Conservation (phyloP, 2,797 vertebrate species). For the Melanogrammus aeglefinus region DNA sequence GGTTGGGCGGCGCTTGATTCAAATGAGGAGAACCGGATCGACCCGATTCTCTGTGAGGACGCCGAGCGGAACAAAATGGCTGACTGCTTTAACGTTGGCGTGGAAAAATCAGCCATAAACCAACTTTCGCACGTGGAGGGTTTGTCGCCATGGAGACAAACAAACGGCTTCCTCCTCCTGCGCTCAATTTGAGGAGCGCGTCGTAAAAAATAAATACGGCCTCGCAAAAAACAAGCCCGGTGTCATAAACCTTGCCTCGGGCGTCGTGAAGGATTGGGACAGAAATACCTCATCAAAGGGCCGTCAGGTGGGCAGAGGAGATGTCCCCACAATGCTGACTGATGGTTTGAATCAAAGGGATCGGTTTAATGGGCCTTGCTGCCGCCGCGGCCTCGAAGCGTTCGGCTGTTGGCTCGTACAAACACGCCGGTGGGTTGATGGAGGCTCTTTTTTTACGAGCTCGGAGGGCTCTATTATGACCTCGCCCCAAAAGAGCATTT, state of each 20-base stretch:
- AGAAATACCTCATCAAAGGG: constrained; percentile 65
- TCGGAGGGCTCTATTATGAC: constrained; percentile 32
- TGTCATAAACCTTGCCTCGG: constrained; percentile 55
- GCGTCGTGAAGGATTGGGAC: constrained; percentile 58
- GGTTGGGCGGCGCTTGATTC: no score
- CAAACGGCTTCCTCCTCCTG: neutral
- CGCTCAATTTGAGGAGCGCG: constrained; percentile 60
- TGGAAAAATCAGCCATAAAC: neutral
- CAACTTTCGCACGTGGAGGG: neutral
- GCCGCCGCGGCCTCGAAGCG: constrained; percentile 52
- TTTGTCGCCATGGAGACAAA: neutral
- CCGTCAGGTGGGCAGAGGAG: constrained; percentile 55
- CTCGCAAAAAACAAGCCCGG: constrained; percentile 37
- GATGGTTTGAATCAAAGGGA: constrained; percentile 52
- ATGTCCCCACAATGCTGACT: constrained; percentile 57
- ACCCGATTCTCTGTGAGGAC: neutral
- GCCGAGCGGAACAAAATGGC: neutral
- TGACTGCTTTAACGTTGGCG: neutral
- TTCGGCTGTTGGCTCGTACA: constrained; percentile 48
- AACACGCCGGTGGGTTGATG: constrained; percentile 32
- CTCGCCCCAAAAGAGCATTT: constrained; percentile 24
- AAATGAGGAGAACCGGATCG: neutral
- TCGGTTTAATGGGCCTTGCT: constrained; percentile 71
- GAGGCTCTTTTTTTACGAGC: constrained; percentile 36
- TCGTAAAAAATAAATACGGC: constrained; percentile 62